Conservation (phyloP, 2,113 vertebrate genomes). For the Jaculus jaculus region DNA sequence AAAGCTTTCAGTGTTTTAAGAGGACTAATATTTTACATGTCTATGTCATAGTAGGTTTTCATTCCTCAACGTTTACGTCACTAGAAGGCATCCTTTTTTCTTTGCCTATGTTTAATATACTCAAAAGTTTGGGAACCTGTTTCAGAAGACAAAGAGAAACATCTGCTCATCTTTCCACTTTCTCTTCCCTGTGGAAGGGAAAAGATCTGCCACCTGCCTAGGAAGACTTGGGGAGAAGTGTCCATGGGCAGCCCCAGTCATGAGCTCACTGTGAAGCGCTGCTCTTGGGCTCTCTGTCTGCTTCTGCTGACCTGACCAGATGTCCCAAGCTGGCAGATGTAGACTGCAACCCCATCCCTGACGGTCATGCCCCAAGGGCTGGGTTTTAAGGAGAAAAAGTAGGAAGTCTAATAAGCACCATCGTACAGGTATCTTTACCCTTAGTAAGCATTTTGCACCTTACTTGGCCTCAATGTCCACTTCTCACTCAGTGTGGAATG, state of each 20-base stretch:
- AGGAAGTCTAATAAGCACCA: background rate
- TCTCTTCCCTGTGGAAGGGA: background rate
- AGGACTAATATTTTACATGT: background rate
- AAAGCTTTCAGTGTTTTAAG: background rate
- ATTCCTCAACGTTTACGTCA: background rate
- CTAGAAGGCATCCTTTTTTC: background rate
- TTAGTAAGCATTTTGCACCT: background rate
- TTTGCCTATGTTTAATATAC: background rate
- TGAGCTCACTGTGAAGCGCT: background rate
- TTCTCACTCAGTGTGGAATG: background rate
- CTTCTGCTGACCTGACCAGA: background rate
- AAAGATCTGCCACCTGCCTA: too few species aligned
- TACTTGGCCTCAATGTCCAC: background rate
- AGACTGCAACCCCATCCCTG: background rate
- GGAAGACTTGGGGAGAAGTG: background rate
- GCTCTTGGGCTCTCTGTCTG: background rate
- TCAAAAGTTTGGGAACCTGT: background rate
- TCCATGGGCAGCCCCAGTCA: background rate
- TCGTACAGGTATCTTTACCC: background rate
- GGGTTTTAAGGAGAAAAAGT: background rate
- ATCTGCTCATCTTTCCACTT: background rate
- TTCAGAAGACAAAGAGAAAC: background rate
- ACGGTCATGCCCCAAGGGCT: background rate
- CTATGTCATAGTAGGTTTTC: background rate
- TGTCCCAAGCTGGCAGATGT: background rate